Percentiles rank a stretch among this genome's conserved stretches.
These are phyloP conservation scores for Chalcis sispes DNA, from an alignment of 2,888 invertebrate genomes.

Conservation along the genomic window DNA sequence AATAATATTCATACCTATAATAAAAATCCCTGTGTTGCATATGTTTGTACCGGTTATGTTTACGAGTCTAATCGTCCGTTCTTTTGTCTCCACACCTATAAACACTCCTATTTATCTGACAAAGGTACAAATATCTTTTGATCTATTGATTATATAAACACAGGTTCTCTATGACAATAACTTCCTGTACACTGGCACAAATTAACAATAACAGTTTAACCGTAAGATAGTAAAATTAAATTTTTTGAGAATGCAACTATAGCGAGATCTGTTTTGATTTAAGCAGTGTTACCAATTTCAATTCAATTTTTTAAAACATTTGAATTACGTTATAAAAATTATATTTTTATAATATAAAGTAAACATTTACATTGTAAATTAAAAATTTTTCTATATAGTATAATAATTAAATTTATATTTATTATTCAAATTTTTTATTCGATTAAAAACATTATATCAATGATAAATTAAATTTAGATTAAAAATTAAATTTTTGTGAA, in stretches of 20 bases:
- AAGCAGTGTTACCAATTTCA: neutral
- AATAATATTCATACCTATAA: no score
- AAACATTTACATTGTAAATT: no score
- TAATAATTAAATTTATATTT: no score
- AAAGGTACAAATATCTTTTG: constrained; percentile 16
- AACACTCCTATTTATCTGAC: constrained; percentile 16
- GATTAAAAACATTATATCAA: no score
- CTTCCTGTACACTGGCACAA: constrained; percentile 3
- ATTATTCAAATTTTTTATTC: no score
- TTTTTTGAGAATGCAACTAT: constrained; percentile 13
- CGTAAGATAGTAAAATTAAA: constrained; percentile 29
- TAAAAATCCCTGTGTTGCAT: no score
- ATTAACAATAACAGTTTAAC: neutral
- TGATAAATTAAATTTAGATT: no score
- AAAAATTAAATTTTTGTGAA: no score
- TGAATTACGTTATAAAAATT: neutral
- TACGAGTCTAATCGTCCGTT: neutral
- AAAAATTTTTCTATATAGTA: no score
- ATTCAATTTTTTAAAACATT: neutral
- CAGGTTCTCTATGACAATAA: constrained; percentile 13
- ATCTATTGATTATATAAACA: constrained; percentile 16
- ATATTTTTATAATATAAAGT: no score
- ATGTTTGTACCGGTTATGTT: no score
- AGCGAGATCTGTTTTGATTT: constrained; percentile 26
- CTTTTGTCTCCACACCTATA: constrained; percentile 18